phyloP scores from a whole-genome alignment of 2,888 invertebrate genomes.

The Nezara viridula region DNA sequence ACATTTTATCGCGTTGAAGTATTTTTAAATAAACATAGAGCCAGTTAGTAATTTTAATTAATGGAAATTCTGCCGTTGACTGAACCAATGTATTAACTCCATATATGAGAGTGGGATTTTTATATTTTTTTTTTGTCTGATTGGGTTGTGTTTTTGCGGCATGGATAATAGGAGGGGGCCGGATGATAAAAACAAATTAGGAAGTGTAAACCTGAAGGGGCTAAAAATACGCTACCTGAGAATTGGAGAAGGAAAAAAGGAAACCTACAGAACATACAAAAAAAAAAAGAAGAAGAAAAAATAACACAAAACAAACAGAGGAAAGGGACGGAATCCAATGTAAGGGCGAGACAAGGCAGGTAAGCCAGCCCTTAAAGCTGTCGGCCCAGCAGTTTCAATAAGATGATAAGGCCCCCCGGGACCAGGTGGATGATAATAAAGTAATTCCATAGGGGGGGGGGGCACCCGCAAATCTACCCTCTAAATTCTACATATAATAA shows the following conservation, averaged over 20 bases:
- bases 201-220: constrained; percentile 12
- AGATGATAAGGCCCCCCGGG: not conserved
- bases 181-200: constrained; percentile 19
- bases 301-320: not conserved
- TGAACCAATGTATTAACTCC: not conserved
- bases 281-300: not conserved
- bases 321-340: constrained; percentile 25
- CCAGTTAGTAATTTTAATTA: no score
- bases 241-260: not conserved
- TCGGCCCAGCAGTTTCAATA: constrained; percentile 43
- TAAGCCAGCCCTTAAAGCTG: constrained; percentile 43
- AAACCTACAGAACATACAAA: not conserved
- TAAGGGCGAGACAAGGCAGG: not conserved
- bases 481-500: constrained; percentile 48
- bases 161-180: not conserved
- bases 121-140: not conserved
- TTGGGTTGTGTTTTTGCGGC: not conserved
- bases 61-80: not conserved
- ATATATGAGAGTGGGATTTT: not conserved
- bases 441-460: not conserved
- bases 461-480: constrained; percentile 27
- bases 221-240: not conserved
- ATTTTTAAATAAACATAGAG: no score
- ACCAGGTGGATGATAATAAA: constrained; percentile 32
- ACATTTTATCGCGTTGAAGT: no score